phyloP scores from a whole-genome alignment of 2,113 vertebrate genomes.

The Pseudonaja textilis region DNA sequence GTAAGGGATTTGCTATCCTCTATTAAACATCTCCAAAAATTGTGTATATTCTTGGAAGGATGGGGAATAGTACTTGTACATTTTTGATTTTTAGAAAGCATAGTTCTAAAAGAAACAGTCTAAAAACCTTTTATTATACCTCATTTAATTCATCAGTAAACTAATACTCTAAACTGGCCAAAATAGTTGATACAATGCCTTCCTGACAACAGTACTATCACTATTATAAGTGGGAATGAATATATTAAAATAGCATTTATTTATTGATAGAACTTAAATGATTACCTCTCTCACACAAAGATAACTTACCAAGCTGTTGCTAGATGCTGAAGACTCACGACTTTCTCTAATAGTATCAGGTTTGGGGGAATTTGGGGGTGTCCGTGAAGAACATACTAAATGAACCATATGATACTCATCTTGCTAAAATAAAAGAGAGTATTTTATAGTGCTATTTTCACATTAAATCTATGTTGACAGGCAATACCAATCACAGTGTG shows the following conservation, averaged over 20 bases:
- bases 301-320: conserved; percentile 74
- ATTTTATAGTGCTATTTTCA: conserved; percentile 37
- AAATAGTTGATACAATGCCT: neutral
- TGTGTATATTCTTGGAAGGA: neutral
- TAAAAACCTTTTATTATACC: neutral
- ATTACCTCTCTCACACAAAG: neutral
- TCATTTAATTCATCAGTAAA: conserved; percentile 11
- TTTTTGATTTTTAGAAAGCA: neutral
- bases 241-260: neutral
- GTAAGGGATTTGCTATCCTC: neutral
- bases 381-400: conserved; percentile 79
- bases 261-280: neutral
- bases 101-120: neutral
- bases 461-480: neutral
- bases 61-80: neutral
- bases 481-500: neutral
- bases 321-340: conserved; percentile 56
- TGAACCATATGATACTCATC: conserved; percentile 85
- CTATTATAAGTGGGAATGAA: neutral
- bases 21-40: neutral
- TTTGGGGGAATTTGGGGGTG: conserved; percentile 77
- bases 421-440: conserved; percentile 74
- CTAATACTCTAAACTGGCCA: conserved; percentile 9
- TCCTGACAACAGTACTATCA: neutral
- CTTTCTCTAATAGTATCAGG: conserved; percentile 64